Conservation (phyloP, 2,888 invertebrate species). For the Odontocerum albicorne region DNA sequence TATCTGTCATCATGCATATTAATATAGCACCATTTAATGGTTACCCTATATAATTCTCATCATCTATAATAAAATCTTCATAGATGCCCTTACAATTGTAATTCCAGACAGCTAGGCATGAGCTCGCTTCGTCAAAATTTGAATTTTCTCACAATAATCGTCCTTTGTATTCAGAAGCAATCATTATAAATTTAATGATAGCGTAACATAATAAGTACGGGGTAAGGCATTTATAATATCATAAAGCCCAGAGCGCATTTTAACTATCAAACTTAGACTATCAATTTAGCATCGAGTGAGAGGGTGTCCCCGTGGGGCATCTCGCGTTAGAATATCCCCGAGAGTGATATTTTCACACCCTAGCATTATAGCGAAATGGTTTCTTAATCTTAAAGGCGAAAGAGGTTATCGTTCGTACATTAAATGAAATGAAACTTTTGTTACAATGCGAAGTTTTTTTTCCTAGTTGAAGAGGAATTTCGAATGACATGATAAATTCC, state of each 20-base stretch:
- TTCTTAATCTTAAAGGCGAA: conserved; percentile 3
- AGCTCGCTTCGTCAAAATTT: conserved; percentile 19
- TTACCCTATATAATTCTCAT: too few species aligned
- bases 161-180: conserved; percentile 33
- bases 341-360: conserved; percentile 13
- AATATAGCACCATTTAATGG: too few species aligned
- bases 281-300: conserved; percentile 35
- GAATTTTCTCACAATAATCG: conserved; percentile 32
- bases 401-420: background rate
- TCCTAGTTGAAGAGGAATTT: too few species aligned
- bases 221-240: conserved; percentile 31
- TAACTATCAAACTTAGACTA: conserved; percentile 38
- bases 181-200: conserved; percentile 35
- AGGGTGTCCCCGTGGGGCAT: conserved; percentile 17
- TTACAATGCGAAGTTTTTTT: too few species aligned
- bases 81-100: too few species aligned
- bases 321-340: conserved; percentile 2
- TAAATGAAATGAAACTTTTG: too few species aligned
- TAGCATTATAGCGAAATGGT: background rate
- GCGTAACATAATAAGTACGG: conserved; percentile 23
- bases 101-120: too few species aligned
- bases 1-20: too few species aligned
- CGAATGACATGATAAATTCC: too few species aligned
- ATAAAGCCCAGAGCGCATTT: conserved; percentile 34
- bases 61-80: too few species aligned